These are phyloP conservation scores for Drosophila pruinosa DNA, from an alignment of 1,140 invertebrate species.

Conservation along the genomic window DNA sequence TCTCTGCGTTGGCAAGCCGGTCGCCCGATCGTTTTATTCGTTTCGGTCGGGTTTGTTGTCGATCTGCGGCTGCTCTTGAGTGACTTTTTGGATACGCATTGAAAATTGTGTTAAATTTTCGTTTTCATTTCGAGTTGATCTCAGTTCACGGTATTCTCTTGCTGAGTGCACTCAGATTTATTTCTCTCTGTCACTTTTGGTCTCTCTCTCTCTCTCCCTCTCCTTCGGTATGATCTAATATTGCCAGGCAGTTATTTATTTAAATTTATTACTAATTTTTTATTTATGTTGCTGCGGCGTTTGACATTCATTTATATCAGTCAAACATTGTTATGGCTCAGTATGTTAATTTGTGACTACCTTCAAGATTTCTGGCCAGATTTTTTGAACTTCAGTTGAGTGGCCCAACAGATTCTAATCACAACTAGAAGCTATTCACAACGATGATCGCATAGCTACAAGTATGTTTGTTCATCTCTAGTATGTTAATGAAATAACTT, in stretches of 20 bases:
- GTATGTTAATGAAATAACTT: constrained; percentile 29
- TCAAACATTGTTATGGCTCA: constrained; percentile 52
- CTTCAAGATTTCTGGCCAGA: constrained; percentile 22
- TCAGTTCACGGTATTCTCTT: not conserved
- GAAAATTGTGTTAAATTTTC: constrained; percentile 49
- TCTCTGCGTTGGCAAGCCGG: constrained; percentile 67
- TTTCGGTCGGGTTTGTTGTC: constrained; percentile 1
- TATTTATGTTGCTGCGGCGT: constrained; percentile 59
- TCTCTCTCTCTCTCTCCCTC: not conserved
- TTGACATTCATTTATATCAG: constrained; percentile 79
- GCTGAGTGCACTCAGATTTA: constrained; percentile 51
- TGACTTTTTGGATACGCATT: constrained; percentile 31
- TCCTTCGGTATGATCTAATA: constrained; percentile 67
- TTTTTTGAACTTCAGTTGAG: constrained; percentile 20
- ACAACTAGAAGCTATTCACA: constrained; percentile 15
- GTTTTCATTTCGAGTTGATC: constrained; percentile 63
- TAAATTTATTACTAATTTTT: constrained; percentile 80
- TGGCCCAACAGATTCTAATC: not conserved
- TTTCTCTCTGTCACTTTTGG: not conserved
- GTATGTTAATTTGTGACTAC: constrained; percentile 31
- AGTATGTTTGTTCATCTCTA: not conserved
- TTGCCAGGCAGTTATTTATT: constrained; percentile 76
- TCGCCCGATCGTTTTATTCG: constrained; percentile 12
- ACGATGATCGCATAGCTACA: constrained; percentile 35
- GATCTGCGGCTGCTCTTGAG: constrained; percentile 67